phyloP scores from a whole-genome alignment of 2,888 invertebrate species.

The Stegophylla sp. region DNA sequence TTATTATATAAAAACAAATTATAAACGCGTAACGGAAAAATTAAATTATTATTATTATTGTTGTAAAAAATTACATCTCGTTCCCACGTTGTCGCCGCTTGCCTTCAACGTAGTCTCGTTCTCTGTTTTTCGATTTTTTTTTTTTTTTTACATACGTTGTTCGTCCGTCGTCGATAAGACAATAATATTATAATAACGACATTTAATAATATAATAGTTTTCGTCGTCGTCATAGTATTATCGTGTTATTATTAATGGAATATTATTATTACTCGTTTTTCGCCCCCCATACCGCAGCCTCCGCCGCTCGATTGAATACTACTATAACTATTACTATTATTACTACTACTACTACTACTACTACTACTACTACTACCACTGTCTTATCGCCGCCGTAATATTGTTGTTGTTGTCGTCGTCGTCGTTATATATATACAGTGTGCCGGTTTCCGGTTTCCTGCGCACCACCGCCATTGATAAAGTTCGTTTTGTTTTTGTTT shows the following conservation, averaged over 20 bases:
- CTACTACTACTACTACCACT: too few species aligned
- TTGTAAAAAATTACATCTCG: too few species aligned
- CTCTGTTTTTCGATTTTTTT: not conserved
- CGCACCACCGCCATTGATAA: constrained; percentile 51
- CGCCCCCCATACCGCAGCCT: too few species aligned
- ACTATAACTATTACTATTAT: too few species aligned
- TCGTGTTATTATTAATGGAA: constrained; percentile 12
- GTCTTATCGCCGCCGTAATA: not conserved
- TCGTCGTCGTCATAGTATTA: not conserved
- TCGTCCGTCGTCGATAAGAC: not conserved
- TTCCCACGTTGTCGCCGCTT: constrained; percentile 33
- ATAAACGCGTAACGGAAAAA: constrained; percentile 1
- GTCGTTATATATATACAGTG: not conserved
- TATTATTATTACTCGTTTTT: not conserved
- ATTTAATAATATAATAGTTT: too few species aligned
- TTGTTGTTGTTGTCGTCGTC: too few species aligned
- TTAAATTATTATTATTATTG: not conserved
- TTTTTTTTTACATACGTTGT: not conserved
- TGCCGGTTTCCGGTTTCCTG: not conserved
- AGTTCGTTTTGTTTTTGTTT: constrained; percentile 32
- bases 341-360: too few species aligned
- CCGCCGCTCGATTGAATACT: too few species aligned
- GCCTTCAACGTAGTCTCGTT: constrained; percentile 5
- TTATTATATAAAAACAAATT: not conserved
- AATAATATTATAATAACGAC: too few species aligned